Base-by-base conservation (phyloP, 2,888 invertebrate genomes). In the Tetragonisca angustula region DNA sequence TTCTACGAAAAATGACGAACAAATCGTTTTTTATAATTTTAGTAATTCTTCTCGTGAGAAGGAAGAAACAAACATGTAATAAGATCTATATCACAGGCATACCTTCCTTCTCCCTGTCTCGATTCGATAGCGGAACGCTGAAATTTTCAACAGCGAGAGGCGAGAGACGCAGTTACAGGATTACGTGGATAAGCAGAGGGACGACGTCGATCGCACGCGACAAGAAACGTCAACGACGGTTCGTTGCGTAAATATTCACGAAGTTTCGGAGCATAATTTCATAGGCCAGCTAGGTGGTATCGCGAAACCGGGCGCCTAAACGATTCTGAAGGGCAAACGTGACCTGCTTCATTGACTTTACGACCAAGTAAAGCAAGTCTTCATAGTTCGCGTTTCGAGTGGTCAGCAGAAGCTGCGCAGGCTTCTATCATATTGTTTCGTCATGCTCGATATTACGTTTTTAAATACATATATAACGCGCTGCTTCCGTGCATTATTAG, bases 321-420 rank as follows among this genome's bases (percentile, higher is more conserved):
- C 89, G 79, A 54, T 83, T 74, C 77, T 81, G 90, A 90, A 92
- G 93, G 92, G 93, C 91, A 91, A 92, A 93, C 93, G 93, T 92
- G 93, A 92, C 93, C 91, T 91, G 91, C 92, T 93, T 93, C 92
- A 91, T 93, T 92, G 92, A 90, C 91, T 94, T 94, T 94, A 94
- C 92, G 94, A 92, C 76, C 94, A 43, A 90, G 90, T 94, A 93
- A 94, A 94, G 91, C 91, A 91, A 89, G 88, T 89, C 90, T 93
- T 93, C 93, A 94, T 91, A 90, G 93, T 91, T 92, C 90, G 92
- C 90, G 87, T 79, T 81, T 13, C 75, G 24, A 83, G 78, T 65
- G 77, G 79, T 68, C 70, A 78, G 81, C 89, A n/a, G 79, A 81
- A 80, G 76, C 54, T 56, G 76, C 74, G 74, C 81, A 73, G 73